phyloP scores from a whole-genome alignment of 2,888 invertebrate species.

The Drosophila colorata region DNA sequence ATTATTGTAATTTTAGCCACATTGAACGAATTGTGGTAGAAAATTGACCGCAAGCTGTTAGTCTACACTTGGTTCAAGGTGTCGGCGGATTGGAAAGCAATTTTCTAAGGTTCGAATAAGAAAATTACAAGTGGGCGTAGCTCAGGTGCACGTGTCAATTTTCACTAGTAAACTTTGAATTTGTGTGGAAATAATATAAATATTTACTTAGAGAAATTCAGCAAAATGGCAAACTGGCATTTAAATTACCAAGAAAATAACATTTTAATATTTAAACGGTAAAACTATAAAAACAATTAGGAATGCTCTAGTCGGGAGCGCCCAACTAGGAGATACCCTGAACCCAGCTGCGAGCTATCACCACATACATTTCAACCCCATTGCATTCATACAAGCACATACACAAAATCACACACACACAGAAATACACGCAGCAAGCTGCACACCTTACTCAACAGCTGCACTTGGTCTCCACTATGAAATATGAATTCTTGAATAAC shows the following conservation, averaged over 20 bases:
- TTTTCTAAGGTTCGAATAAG: slow-evolving; percentile 19
- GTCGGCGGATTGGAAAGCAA: slow-evolving; percentile 28
- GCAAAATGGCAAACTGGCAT: not conserved
- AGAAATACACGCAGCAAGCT: too few species aligned
- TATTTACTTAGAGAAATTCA: slow-evolving; percentile 1
- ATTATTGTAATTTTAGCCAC: slow-evolving; percentile 58
- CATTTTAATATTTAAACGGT: not conserved
- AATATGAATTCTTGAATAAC: too few species aligned
- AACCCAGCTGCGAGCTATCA: too few species aligned
- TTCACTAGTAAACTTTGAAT: slow-evolving; percentile 23
- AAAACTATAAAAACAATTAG: not conserved
- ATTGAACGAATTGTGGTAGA: slow-evolving; percentile 40
- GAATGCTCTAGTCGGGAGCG: too few species aligned
- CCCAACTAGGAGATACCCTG: too few species aligned
- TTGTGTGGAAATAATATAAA: slow-evolving; percentile 2
- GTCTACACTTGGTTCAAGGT: slow-evolving; percentile 31
- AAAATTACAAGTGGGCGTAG: slow-evolving; percentile 2
- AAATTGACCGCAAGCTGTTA: slow-evolving; percentile 48
- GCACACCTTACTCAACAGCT: too few species aligned
- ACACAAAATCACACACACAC: too few species aligned
- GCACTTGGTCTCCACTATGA: too few species aligned
- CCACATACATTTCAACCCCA: too few species aligned
- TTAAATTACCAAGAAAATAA: not conserved
- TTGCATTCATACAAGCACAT: too few species aligned
- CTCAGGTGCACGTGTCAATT: slow-evolving; percentile 14